A percentile compares a stretch with the other conserved stretches of the same genome.
Evolutionary conservation across 2,888 invertebrate genomes (phyloP).

Genomic region (Epinotia brunnichana): DNA sequence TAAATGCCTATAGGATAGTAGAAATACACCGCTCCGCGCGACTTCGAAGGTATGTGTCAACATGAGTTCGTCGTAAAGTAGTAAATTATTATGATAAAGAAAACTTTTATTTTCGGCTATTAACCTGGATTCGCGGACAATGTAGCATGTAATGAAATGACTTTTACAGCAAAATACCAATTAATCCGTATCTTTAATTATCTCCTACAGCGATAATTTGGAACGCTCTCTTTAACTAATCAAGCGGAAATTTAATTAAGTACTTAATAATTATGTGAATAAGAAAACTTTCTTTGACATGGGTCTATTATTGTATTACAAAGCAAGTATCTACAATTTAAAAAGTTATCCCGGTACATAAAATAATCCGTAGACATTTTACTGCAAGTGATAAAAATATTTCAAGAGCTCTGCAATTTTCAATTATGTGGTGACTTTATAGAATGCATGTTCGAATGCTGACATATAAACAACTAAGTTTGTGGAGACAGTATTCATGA

Average conservation of each 20-base stretch:
- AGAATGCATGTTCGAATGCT: too few species aligned
- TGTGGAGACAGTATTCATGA: neutral
- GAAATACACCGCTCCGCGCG: too few species aligned
- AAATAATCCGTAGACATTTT: too few species aligned
- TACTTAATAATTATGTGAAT: slow-evolving; percentile 43
- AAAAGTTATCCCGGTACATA: too few species aligned
- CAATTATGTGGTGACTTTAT: neutral
- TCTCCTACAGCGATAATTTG: slow-evolving; percentile 54
- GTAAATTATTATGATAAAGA: neutral
- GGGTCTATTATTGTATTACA: neutral
- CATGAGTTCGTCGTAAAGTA: neutral
- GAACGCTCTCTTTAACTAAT: slow-evolving; percentile 53
- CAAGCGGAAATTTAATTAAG: slow-evolving; percentile 50
- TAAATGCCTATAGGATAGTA: too few species aligned
- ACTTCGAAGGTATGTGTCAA: too few species aligned
- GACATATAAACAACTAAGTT: too few species aligned
- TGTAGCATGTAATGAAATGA: slow-evolving; percentile 21
- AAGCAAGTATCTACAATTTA: too few species aligned
- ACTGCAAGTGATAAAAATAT: too few species aligned
- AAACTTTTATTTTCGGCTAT: slow-evolving; percentile 22
- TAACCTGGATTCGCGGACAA: slow-evolving; percentile 1
- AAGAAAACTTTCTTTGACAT: neutral
- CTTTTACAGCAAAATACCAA: slow-evolving; percentile 45
- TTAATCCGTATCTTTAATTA: slow-evolving; percentile 49
- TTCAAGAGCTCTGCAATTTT: neutral